Conservation (phyloP, 2,113 vertebrate species). For the Pelecanoides urinatrix region DNA sequence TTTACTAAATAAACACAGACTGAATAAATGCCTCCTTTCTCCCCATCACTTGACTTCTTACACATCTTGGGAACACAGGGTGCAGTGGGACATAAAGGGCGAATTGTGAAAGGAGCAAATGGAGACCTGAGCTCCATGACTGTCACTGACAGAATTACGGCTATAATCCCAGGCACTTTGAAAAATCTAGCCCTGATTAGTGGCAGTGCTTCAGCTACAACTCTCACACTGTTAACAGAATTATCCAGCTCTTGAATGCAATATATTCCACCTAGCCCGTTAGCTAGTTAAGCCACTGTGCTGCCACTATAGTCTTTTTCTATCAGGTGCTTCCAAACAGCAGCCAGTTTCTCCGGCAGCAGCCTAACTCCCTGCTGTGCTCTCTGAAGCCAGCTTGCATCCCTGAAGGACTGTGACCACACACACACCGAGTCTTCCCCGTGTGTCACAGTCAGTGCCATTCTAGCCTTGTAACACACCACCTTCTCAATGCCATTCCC, state of each 20-base stretch:
- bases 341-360: neutral
- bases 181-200: slow-evolving; percentile 35
- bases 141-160: neutral
- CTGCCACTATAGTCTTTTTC: neutral
- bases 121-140: neutral
- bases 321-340: neutral
- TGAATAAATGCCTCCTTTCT: neutral
- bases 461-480: neutral
- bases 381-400: accelerated
- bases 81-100: neutral
- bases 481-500: neutral
- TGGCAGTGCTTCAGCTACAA: neutral
- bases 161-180: slow-evolving; percentile 2
- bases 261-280: slow-evolving; percentile 21
- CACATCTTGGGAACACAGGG: neutral
- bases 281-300: slow-evolving; percentile 2
- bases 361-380: neutral
- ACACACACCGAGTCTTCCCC: neutral
- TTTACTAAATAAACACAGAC: neutral
- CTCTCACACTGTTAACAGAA: neutral
- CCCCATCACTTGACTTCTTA: neutral
- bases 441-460: accelerated
- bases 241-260: slow-evolving; percentile 22
- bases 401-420: neutral
- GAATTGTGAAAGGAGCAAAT: neutral